Evolutionary conservation across 2,113 vertebrate genomes (phyloP).

Genomic region (Noturus placidus): DNA sequence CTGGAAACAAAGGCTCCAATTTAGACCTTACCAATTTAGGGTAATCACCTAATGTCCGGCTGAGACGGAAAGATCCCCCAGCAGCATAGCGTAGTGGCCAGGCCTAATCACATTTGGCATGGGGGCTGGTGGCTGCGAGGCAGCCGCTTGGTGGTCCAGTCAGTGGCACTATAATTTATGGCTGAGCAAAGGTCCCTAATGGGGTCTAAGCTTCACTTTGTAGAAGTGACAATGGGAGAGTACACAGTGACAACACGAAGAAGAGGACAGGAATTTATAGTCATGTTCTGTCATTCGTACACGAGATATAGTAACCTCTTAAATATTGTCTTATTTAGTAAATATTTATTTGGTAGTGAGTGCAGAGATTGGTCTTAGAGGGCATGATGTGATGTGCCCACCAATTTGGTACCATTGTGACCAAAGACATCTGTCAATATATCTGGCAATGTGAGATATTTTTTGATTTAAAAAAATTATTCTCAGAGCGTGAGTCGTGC

Average conservation of each 20-base stretch:
- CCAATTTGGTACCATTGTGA: neutral
- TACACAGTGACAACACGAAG: conserved; percentile 11
- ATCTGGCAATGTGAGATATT: neutral
- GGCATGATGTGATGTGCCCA: neutral
- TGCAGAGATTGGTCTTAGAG: neutral
- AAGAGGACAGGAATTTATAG: conserved; percentile 19
- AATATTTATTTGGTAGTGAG: neutral
- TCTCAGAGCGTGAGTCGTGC: neutral
- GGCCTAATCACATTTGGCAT: conserved; percentile 57
- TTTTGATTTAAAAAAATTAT: neutral
- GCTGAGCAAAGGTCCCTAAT: conserved; percentile 36
- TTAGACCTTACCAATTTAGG: no score
- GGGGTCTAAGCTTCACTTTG: conserved; percentile 37
- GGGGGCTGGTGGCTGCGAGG: conserved; percentile 53
- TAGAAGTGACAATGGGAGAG: conserved; percentile 12
- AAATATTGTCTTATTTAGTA: neutral
- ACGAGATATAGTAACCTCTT: neutral
- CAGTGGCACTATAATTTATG: conserved; percentile 70
- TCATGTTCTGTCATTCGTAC: conserved; percentile 5
- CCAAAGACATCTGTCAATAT: neutral
- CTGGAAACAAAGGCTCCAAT: conserved; percentile 68
- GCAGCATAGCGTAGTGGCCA: conserved; percentile 63
- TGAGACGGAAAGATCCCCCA: conserved; percentile 52
- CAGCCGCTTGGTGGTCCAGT: conserved; percentile 66
- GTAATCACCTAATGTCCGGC: conserved; percentile 67